A percentile compares a stretch with the other conserved stretches of the same genome.
phyloP scores from a whole-genome alignment of 2,797 vertebrate species.

The Sebastes trivittatus region DNA sequence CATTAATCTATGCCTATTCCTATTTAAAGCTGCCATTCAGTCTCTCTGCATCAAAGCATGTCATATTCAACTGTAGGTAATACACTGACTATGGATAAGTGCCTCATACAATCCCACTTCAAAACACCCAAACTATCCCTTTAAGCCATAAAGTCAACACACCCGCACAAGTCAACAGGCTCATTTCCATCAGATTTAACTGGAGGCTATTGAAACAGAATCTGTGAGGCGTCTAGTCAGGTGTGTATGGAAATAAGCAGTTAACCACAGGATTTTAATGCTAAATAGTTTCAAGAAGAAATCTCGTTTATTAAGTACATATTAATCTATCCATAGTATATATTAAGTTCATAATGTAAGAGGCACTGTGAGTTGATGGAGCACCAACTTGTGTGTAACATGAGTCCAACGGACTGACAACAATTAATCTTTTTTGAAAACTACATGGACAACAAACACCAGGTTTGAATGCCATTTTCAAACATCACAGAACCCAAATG shows the following conservation, averaged over 20 bases:
- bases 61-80: background rate
- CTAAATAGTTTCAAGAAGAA: background rate
- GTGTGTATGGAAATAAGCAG: background rate
- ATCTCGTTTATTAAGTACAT: background rate
- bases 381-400: background rate
- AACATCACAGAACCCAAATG: background rate
- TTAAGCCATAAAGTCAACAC: background rate
- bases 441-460: background rate
- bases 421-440: background rate
- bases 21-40: background rate
- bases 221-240: background rate
- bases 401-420: background rate
- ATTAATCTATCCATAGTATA: background rate
- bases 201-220: background rate
- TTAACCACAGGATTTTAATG: conserved; percentile 7
- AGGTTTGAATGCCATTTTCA: background rate
- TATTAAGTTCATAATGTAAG: too few relatives aligned
- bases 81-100: background rate
- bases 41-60: background rate
- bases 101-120: background rate
- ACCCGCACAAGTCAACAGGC: background rate
- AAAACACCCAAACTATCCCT: background rate
- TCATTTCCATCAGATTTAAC: background rate
- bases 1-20: background rate
- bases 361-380: background rate